A percentile compares a stretch with the other conserved stretches of the same genome.
These are phyloP conservation scores for Rana temporaria DNA, from an alignment of 2,113 vertebrate species.

Conservation along the genomic window DNA sequence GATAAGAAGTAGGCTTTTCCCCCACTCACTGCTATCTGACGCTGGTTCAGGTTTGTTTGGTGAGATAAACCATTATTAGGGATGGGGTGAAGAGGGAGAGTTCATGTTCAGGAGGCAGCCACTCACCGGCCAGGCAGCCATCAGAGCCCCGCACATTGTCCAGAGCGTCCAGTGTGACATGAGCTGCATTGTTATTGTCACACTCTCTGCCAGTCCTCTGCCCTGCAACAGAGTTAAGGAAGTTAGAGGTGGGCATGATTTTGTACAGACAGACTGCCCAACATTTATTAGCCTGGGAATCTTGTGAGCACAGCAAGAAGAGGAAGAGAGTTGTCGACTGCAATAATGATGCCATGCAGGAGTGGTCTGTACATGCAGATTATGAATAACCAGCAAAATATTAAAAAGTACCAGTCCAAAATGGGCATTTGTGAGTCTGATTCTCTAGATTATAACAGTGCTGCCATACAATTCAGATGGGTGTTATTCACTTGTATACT, in stretches of 20 bases:
- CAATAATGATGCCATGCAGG: slow-evolving; percentile 58
- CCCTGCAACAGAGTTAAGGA: slow-evolving; percentile 82
- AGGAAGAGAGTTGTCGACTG: slow-evolving; percentile 12
- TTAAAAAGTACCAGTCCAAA: not conserved
- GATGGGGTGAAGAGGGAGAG: slow-evolving; percentile 59
- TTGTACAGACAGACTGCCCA: slow-evolving; percentile 28
- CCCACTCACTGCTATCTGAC: slow-evolving; percentile 4
- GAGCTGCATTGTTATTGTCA: slow-evolving; percentile 99
- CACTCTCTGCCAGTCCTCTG: slow-evolving; percentile 87
- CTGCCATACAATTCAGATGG: too few species aligned
- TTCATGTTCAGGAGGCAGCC: slow-evolving; percentile 90
- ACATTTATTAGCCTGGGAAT: not conserved
- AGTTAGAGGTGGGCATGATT: slow-evolving; percentile 67
- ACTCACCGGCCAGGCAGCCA: slow-evolving; percentile 98
- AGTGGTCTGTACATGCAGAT: slow-evolving; percentile 1
- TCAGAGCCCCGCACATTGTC: slow-evolving; percentile 98
- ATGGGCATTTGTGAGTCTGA: not conserved
- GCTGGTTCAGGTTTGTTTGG: slow-evolving; percentile 2
- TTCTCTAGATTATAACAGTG: too few species aligned
- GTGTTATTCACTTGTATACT: too few species aligned
- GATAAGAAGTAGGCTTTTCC: not conserved
- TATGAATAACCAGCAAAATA: not conserved
- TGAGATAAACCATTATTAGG: slow-evolving; percentile 33
- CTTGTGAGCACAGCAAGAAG: slow-evolving; percentile 47
- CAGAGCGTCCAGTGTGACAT: slow-evolving; percentile 92